phyloP scores from a whole-genome alignment of 2,888 invertebrate genomes.

The Atherix ibis region DNA sequence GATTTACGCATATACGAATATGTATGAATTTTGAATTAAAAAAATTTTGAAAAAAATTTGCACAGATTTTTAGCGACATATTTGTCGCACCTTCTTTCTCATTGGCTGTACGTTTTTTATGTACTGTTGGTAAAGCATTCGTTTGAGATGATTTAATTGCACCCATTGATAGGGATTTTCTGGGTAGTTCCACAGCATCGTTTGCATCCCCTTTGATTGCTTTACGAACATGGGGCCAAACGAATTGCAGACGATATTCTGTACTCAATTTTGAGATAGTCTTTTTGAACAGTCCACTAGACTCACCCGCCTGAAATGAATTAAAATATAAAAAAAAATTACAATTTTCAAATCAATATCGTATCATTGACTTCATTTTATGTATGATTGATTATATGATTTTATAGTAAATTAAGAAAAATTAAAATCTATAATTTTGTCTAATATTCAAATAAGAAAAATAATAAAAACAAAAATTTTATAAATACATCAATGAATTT shows the following conservation, averaged over 20 bases:
- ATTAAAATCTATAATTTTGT: too few relatives aligned
- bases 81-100: conserved; percentile 36
- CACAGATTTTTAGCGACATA: conserved; percentile 13
- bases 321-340: conserved; percentile 8
- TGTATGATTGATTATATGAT: conserved; percentile 1
- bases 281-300: conserved; percentile 54
- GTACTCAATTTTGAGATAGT: conserved; percentile 61
- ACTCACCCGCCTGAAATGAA: conserved; percentile 42
- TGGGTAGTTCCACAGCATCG: conserved; percentile 42
- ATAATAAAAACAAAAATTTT: too few relatives aligned
- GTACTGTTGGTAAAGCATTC: conserved; percentile 39
- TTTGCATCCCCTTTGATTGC: conserved; percentile 35
- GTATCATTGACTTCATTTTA: too few relatives aligned
- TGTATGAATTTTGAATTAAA: neutral
- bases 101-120: conserved; percentile 47
- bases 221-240: conserved; percentile 54
- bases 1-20: too few relatives aligned
- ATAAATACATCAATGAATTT: too few relatives aligned
- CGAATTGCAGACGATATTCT: conserved; percentile 80
- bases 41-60: conserved; percentile 3
- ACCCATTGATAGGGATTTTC: conserved; percentile 79
- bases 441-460: too few relatives aligned
- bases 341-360: neutral
- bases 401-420: too few relatives aligned
- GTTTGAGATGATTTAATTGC: conserved; percentile 51